Conservation (phyloP, 2,797 vertebrate genomes). For the Macroramphosus scolopax region DNA sequence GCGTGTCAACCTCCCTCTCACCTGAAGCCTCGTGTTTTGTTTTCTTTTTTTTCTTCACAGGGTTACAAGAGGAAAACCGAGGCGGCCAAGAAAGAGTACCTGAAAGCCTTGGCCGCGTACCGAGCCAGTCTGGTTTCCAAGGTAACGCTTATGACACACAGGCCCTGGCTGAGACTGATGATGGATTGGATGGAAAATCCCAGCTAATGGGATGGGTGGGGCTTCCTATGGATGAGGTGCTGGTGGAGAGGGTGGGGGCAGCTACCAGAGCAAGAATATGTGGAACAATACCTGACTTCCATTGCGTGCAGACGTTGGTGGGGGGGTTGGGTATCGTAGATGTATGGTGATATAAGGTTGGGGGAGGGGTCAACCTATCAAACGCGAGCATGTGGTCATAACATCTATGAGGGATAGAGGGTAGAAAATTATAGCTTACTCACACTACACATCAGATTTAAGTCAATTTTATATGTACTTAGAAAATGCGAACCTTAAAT, state of each 20-base stretch:
- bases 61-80: conserved; percentile 99
- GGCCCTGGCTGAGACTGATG: conserved; percentile 66
- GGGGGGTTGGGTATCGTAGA: conserved; percentile 49
- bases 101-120: conserved; percentile 98
- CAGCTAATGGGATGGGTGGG: conserved; percentile 70
- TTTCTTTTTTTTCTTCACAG: conserved; percentile 76
- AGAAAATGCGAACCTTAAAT: not conserved
- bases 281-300: conserved; percentile 72
- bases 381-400: conserved; percentile 38
- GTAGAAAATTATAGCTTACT: conserved; percentile 27
- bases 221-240: conserved; percentile 45
- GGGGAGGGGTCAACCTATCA: conserved; percentile 57
- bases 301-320: conserved; percentile 54
- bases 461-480: conserved; percentile 4
- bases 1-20: conserved; percentile 54
- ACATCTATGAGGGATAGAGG: conserved; percentile 25
- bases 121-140: conserved; percentile 99
- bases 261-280: conserved; percentile 48
- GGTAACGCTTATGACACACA: conserved; percentile 83
- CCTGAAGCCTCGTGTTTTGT: conserved; percentile 55
- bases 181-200: conserved; percentile 76
- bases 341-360: conserved; percentile 36
- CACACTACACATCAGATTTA: conserved; percentile 4
- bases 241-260: conserved; percentile 14
- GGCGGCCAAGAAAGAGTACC: conserved; percentile 98